A percentile compares a stretch with the other conserved stretches of the same genome.
phyloP scores from a whole-genome alignment of 2,888 invertebrate genomes.

The Serrognathus titanus region DNA sequence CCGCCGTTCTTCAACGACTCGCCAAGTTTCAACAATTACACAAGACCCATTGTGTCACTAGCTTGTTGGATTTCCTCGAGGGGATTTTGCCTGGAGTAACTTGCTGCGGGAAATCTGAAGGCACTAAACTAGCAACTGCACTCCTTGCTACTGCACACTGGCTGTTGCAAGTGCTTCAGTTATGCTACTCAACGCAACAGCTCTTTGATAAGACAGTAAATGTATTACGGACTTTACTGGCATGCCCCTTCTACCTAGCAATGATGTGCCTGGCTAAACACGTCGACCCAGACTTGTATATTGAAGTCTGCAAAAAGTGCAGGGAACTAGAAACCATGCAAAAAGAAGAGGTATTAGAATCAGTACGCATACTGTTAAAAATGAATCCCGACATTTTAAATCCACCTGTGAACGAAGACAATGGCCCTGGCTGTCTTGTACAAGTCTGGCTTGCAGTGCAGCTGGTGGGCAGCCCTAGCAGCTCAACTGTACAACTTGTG shows the following conservation, averaged over 20 bases:
- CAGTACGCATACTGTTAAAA: constrained; percentile 58
- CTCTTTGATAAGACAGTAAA: constrained; percentile 67
- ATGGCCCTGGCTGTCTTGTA: constrained; percentile 69
- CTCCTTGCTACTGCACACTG: constrained; percentile 79
- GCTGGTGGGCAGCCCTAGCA: constrained; percentile 80
- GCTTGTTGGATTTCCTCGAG: constrained; percentile 81
- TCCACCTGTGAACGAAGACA: constrained; percentile 54
- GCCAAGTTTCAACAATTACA: constrained; percentile 79
- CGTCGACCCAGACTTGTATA: constrained; percentile 70
- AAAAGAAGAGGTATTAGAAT: constrained; percentile 56
- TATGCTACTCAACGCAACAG: constrained; percentile 37
- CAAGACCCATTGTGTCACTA: constrained; percentile 84
- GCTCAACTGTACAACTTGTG: constrained; percentile 75
- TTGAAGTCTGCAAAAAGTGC: constrained; percentile 42
- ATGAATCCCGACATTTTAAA: constrained; percentile 62
- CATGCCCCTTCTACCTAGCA: constrained; percentile 68
- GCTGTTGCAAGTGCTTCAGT: constrained; percentile 71
- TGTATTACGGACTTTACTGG: constrained; percentile 62
- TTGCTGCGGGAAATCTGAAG: constrained; percentile 81
- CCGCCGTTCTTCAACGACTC: constrained; percentile 82
- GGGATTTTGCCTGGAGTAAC: constrained; percentile 60
- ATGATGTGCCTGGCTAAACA: constrained; percentile 81
- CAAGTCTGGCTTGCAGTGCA: constrained; percentile 82
- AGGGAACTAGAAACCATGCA: constrained; percentile 20
- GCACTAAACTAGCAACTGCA: constrained; percentile 77